Base-by-base conservation (phyloP, 2,113 vertebrate genomes). In the Pleuronectes platessa region DNA sequence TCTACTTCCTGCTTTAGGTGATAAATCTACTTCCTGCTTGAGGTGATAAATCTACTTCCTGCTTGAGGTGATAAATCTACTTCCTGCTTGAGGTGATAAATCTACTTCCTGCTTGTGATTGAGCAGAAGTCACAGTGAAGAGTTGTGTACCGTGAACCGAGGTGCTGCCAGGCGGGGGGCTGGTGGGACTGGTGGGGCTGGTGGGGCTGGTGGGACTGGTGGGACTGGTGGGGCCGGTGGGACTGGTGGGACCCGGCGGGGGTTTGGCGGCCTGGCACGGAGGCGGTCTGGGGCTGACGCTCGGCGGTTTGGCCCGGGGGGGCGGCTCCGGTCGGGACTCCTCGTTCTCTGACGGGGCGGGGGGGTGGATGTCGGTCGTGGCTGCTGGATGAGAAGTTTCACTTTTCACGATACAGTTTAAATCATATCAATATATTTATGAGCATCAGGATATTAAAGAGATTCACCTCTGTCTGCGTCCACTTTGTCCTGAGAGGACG, bases 391-490 rank as follows among this genome's bases (percentile, higher is more conserved):
- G 5, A 5, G 27, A 27, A 27, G 27, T 27, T 27, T 27, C 5
- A 27, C 27, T 5, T 27, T 27, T 27, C 27, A 27, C 5, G 27
- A 27, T 27, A 27, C 27, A 27, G 27, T 27, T 27, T 27, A 27
- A 27, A 27, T 27, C 27, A 5, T 27, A 27, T 27, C 27, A 27
- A 27, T 27, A 27, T 27, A 27, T 27, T 4, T 27, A 27, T 27
- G 27, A 27, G 27, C 5, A 27, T 27, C 12, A 24, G 11, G 17
- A 26, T 13, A 21, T 74, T 3, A 20, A 4, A 21, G n/a, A 62
- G 23, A 80, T 87, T 78, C 53, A 97, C 97, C 94, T 94, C 94
- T 83, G 26, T 94, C 91, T 5, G 89, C 93, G 14, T 96, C 94
- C 65, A 68, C 37, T 58, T 93, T 94, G 24, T 96, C 95, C 14